These are phyloP conservation scores for Pseudanteris insignis DNA, from an alignment of 2,888 invertebrate species.

Conservation along the genomic window DNA sequence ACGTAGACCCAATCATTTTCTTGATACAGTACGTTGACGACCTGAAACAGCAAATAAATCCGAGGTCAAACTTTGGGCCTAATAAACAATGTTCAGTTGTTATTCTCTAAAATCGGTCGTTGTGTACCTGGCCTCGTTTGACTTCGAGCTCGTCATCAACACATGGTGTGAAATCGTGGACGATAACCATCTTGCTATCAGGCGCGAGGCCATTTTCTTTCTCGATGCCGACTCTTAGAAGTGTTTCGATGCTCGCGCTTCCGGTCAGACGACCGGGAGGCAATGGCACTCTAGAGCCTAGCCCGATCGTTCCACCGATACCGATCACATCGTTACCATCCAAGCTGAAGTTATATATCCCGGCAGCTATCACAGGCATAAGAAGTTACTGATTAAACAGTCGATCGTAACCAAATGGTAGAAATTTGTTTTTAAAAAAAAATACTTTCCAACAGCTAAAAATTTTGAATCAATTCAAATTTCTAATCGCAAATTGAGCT, in stretches of 20 bases:
- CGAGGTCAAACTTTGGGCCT: slow-evolving; percentile 4
- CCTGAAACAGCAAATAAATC: slow-evolving; percentile 64
- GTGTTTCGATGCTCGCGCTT: slow-evolving; percentile 90
- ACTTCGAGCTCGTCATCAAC: slow-evolving; percentile 94
- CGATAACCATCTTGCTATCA: slow-evolving; percentile 93
- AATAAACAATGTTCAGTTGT: too few relatives aligned
- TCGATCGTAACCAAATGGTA: too few relatives aligned
- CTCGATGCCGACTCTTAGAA: slow-evolving; percentile 89
- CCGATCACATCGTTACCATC: slow-evolving; percentile 74
- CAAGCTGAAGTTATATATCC: slow-evolving; percentile 58
- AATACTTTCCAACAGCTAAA: too few relatives aligned
- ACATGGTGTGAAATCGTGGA: slow-evolving; percentile 94
- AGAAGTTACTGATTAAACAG: too few relatives aligned
- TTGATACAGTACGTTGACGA: slow-evolving; percentile 92
- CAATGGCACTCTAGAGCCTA: slow-evolving; percentile 76
- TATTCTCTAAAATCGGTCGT: too few relatives aligned
- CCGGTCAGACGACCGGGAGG: slow-evolving; percentile 94
- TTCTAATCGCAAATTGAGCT: too few relatives aligned
- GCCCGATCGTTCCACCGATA: slow-evolving; percentile 78
- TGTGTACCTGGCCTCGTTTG: slow-evolving; percentile 81
- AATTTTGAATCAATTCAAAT: too few relatives aligned
- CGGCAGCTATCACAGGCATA: too few relatives aligned
- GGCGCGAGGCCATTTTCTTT: slow-evolving; percentile 92
- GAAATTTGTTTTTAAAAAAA: too few relatives aligned
- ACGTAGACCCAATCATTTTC: slow-evolving; percentile 99